phyloP scores from a whole-genome alignment of 2,888 invertebrate genomes.

The Aproaerema taeniolella region DNA sequence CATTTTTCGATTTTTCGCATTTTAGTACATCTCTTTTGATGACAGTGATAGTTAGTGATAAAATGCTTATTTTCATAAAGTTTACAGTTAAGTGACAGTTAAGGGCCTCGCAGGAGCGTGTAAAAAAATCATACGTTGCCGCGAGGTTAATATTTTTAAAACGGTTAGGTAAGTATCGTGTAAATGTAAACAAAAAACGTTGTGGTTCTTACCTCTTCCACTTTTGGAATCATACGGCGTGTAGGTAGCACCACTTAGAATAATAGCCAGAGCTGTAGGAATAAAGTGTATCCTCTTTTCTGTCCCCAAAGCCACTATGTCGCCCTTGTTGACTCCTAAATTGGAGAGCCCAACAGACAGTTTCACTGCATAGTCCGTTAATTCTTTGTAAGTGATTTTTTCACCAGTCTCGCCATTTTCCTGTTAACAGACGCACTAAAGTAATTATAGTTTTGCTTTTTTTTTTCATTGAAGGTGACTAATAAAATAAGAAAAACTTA shows the following conservation, averaged over 20 bases:
- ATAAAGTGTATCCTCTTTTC: constrained; percentile 78
- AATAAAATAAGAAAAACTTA: too few relatives aligned
- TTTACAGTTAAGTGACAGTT: too few relatives aligned
- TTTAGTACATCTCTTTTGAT: too few relatives aligned
- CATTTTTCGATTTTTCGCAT: too few relatives aligned
- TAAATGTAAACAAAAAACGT: too few relatives aligned
- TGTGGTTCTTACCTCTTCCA: constrained; percentile 45
- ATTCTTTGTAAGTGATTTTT: constrained; percentile 64
- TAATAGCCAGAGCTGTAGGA: constrained; percentile 66
- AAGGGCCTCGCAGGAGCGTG: too few relatives aligned
- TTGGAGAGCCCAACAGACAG: constrained; percentile 68
- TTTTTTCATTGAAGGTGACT: too few relatives aligned
- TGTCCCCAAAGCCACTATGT: constrained; percentile 75
- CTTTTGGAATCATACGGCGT: constrained; percentile 43
- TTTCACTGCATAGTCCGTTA: constrained; percentile 70
- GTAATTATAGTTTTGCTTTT: neutral
- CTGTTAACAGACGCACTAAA: constrained; percentile 34
- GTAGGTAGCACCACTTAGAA: constrained; percentile 56
- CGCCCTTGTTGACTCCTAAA: constrained; percentile 66
- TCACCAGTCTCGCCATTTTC: constrained; percentile 74
- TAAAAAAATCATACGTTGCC: too few relatives aligned
- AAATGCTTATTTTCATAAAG: too few relatives aligned
- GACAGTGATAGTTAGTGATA: too few relatives aligned
- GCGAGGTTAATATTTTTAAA: too few relatives aligned
- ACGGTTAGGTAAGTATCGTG: too few relatives aligned